These are phyloP conservation scores for Florisuga fusca DNA, from an alignment of 2,797 vertebrate genomes.

Conservation along the genomic window DNA sequence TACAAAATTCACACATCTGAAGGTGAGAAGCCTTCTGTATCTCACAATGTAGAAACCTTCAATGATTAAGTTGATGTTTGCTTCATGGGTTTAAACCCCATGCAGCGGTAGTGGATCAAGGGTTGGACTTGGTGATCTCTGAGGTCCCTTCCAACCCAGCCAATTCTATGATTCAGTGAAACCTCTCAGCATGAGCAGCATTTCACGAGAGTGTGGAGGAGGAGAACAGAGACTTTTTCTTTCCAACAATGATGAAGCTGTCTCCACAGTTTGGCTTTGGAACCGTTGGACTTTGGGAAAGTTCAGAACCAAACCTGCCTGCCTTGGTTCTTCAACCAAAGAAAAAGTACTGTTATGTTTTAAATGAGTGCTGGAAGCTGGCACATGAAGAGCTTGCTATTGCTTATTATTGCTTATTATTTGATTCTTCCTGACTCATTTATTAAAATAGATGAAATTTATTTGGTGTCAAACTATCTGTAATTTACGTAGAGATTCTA, in stretches of 20 bases:
- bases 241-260: not conserved
- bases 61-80: slow-evolving; percentile 47
- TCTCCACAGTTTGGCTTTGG: not conserved
- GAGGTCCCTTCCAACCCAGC: too few species aligned
- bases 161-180: too few species aligned
- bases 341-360: slow-evolving; percentile 23
- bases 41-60: slow-evolving; percentile 40
- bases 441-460: slow-evolving; percentile 26
- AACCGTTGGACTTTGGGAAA: not conserved
- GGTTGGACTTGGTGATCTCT: too few species aligned
- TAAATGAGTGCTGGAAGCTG: not conserved
- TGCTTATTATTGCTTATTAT: not conserved
- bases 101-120: too few species aligned
- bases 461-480: slow-evolving; percentile 25
- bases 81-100: slow-evolving; percentile 38
- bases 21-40: slow-evolving; percentile 50
- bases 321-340: not conserved
- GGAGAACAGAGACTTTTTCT: slow-evolving; percentile 17
- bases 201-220: not conserved
- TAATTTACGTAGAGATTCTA: slow-evolving; percentile 38
- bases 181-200: not conserved
- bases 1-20: slow-evolving; percentile 67
- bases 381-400: not conserved
- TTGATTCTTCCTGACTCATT: slow-evolving; percentile 12
- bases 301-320: not conserved